These are phyloP conservation scores for Oreochromis tanganicae DNA, from an alignment of 2,113 vertebrate species.

Conservation along the genomic window DNA sequence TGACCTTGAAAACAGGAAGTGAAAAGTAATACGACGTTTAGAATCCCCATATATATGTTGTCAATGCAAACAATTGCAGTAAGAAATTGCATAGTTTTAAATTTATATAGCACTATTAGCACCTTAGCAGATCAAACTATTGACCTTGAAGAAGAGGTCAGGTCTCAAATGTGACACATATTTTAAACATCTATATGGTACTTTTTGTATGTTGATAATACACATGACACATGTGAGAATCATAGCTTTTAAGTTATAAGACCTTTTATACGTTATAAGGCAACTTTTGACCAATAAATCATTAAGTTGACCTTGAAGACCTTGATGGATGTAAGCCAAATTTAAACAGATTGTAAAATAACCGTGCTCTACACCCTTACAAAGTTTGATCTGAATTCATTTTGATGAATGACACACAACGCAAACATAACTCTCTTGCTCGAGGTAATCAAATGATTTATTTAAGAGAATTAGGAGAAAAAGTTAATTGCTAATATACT, in stretches of 20 bases:
- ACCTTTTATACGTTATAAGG: not conserved
- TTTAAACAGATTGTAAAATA: not conserved
- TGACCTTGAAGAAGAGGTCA: not conserved
- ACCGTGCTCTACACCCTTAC: not conserved
- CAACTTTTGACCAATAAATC: not conserved
- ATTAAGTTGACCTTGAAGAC: not conserved
- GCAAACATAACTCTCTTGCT: not conserved
- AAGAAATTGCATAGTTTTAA: not conserved
- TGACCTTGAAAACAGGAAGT: not conserved
- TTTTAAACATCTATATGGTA: not conserved
- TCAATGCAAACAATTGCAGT: not conserved
- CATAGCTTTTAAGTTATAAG: not conserved
- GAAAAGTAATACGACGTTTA: not conserved
- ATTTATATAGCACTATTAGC: not conserved
- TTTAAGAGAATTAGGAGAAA: not conserved
- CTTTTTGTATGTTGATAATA: not conserved
- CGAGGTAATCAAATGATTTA: not conserved
- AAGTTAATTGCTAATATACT: not conserved
- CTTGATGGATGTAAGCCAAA: not conserved
- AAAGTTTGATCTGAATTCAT: not conserved
- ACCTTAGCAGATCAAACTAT: not conserved
- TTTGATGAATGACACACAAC: not conserved
- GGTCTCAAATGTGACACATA: not conserved
- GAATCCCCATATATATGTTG: not conserved
- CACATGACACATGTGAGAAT: not conserved